Evolutionary conservation across 2,113 vertebrate genomes (phyloP).

Genomic region (Hoplias malabaricus): DNA sequence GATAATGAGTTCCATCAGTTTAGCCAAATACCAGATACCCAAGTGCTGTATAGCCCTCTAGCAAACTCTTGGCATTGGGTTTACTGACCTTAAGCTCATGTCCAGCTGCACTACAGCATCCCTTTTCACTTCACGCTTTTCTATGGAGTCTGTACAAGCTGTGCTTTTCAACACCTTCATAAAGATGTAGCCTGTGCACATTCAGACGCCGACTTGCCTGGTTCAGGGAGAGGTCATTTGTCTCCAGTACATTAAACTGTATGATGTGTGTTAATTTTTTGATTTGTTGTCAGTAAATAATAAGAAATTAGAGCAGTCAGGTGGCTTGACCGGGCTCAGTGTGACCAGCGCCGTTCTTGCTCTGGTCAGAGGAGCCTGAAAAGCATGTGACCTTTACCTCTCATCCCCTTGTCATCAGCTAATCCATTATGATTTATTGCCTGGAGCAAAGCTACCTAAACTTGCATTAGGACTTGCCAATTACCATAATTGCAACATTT

Average conservation of each 20-base stretch:
- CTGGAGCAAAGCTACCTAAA: constrained; percentile 74
- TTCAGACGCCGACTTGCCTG: not conserved
- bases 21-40: too few species aligned
- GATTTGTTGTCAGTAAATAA: constrained; percentile 11
- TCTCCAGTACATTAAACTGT: not conserved
- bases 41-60: too few species aligned
- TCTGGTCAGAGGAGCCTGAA: constrained; percentile 30
- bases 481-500: constrained; percentile 79
- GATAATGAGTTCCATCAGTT: too few species aligned
- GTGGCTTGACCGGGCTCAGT: constrained; percentile 16
- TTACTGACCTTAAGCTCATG: too few species aligned
- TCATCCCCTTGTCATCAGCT: constrained; percentile 69
- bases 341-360: constrained; percentile 35
- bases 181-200: too few species aligned
- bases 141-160: too few species aligned
- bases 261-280: not conserved
- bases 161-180: too few species aligned
- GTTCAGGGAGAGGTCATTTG: not conserved
- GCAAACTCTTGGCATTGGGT: too few species aligned
- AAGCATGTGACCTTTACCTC: constrained; percentile 56
- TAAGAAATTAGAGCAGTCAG: constrained; percentile 28
- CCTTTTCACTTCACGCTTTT: too few species aligned
- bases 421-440: constrained; percentile 78
- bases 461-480: constrained; percentile 76
- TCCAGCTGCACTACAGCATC: too few species aligned